Conservation (phyloP, 2,113 vertebrate genomes). For the Anarrhichthys ocellatus region DNA sequence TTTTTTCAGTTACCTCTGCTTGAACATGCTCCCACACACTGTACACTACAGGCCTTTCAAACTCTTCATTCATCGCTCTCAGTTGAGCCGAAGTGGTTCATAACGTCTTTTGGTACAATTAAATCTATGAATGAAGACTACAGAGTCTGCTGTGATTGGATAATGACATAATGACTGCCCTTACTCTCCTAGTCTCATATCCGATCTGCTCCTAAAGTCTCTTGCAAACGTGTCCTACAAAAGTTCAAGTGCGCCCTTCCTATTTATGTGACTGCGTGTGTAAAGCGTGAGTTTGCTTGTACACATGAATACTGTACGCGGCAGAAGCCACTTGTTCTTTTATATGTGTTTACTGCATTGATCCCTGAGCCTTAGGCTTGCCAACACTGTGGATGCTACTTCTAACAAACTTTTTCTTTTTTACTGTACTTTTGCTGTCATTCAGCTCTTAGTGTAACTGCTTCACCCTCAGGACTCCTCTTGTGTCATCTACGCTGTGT, state of each 20-base stretch:
- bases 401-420: neutral
- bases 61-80: slow-evolving; percentile 11
- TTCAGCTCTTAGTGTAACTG: slow-evolving; percentile 4
- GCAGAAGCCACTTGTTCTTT: neutral
- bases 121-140: slow-evolving; percentile 40
- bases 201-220: slow-evolving; percentile 57
- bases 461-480: neutral
- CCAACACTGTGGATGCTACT: neutral
- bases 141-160: slow-evolving; percentile 50
- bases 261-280: slow-evolving; percentile 57
- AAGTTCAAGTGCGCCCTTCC: slow-evolving; percentile 67
- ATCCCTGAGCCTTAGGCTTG: neutral
- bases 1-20: neutral
- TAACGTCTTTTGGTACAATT: slow-evolving; percentile 1
- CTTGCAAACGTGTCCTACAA: slow-evolving; percentile 27
- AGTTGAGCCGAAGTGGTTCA: slow-evolving; percentile 1
- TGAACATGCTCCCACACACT: neutral
- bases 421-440: slow-evolving; percentile 6
- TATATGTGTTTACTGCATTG: neutral
- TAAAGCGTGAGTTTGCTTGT: slow-evolving; percentile 10
- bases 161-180: slow-evolving; percentile 61
- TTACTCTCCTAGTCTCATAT: slow-evolving; percentile 59
- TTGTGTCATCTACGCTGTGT: neutral
- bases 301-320: neutral
- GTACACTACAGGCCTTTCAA: neutral